Conservation (phyloP, 2,797 vertebrate genomes). For the Thamnophis elegans region DNA sequence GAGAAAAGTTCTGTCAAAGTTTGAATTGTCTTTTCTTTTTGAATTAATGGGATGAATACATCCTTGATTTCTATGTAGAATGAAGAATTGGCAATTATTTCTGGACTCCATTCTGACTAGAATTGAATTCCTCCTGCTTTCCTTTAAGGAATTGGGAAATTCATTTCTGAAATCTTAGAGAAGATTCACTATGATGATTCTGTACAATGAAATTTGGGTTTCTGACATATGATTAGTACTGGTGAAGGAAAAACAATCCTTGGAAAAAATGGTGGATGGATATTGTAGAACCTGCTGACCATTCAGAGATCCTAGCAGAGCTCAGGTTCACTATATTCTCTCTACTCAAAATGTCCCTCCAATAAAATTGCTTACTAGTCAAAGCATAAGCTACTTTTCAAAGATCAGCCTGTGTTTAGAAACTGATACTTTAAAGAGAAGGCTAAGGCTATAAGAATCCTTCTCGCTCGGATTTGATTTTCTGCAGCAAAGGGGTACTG, state of each 20-base stretch:
- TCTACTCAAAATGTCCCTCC: background rate
- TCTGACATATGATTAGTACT: background rate
- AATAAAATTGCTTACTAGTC: background rate
- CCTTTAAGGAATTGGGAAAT: background rate
- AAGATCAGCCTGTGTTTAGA: background rate
- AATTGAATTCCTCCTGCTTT: background rate
- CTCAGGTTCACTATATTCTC: background rate
- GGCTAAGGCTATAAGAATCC: background rate
- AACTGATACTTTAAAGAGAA: background rate
- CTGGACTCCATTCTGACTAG: conserved; percentile 23
- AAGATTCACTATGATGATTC: background rate
- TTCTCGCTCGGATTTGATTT: background rate
- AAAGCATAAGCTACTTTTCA: background rate
- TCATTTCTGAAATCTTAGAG: background rate
- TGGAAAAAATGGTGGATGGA: background rate
- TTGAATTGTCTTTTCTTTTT: background rate
- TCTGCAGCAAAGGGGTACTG: background rate
- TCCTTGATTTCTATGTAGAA: conserved; percentile 4
- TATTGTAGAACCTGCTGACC: background rate
- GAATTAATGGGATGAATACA: background rate
- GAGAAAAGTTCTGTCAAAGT: background rate
- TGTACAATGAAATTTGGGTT: background rate
- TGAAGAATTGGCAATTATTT: conserved; percentile 22
- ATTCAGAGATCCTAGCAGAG: background rate
- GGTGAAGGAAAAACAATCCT: background rate